Base-by-base conservation (phyloP, 2,797 vertebrate species). In the Octomys mimax region DNA sequence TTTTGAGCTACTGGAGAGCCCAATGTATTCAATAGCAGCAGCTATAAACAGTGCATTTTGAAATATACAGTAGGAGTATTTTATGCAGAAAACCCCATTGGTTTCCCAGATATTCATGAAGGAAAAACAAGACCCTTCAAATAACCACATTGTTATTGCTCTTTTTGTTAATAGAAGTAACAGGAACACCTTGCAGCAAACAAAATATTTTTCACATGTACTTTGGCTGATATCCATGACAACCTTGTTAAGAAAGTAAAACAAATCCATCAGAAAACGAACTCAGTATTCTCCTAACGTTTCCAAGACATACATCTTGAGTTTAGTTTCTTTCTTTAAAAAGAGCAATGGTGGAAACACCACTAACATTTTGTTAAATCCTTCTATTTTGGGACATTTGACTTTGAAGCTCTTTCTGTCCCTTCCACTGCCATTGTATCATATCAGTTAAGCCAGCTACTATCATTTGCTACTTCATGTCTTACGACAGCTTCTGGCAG, bases 141-240 rank as follows among this genome's bases (percentile, higher is more conserved):
- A 95, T 94, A 95, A 28, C 26, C 13, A 26, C 57, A 18, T 86
- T 94, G 91, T 87, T 68, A 33, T 82, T 68, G 21, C 19, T 94
- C 1, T 91, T 87, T 93, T 83, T 71, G 33, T 89, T 96, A 84
- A 64, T 77, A 91, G 46, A 96, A 93, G 86, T 93, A 96, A 87
- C 79, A 96, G 68, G 73, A 92, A 86, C 73, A 92, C 3, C 18
- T 82, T 0, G 3, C 21, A 97, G 83, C 42, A 89, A 93, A 77
- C 64, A 95, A 83, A 94, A 85, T 68, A 46, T 88, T 95, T 96
- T 95, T 92, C 87, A 85, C 36, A 52, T 81, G 80, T n/a, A 31
- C 49, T 96, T 89, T 91, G 42, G 33, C 87, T 91, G 66, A 78
- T 92, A 46, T 66, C 87, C 57, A 89, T 89, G 86, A 94, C 84